phyloP scores from a whole-genome alignment of 2,113 vertebrate genomes.

The Irena cyanogastra region DNA sequence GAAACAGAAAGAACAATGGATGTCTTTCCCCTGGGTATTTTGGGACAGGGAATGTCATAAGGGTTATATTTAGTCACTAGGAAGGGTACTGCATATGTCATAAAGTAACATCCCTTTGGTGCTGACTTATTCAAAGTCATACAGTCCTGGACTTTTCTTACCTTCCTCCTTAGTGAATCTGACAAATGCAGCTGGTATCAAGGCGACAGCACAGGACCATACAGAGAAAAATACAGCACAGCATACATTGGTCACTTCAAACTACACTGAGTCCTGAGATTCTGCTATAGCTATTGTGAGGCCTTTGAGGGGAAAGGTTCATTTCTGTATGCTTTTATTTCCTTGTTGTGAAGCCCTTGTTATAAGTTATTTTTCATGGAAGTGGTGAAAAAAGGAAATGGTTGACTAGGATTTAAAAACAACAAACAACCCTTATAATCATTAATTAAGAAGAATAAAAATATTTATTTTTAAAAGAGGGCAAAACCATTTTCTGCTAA shows the following conservation, averaged over 20 bases:
- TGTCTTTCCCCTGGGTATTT: neutral
- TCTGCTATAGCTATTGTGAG: neutral
- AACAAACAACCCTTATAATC: neutral
- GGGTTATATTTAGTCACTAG: neutral
- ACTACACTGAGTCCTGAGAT: neutral
- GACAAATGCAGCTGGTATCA: neutral
- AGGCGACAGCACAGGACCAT: neutral
- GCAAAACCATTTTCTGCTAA: neutral
- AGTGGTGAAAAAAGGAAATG: neutral
- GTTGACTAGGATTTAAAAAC: neutral
- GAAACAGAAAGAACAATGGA: slow-evolving; percentile 25
- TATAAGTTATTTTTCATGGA: neutral
- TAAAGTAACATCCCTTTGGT: slow-evolving; percentile 1
- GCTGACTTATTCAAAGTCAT: slow-evolving; percentile 21
- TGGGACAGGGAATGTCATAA: neutral
- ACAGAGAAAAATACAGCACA: neutral
- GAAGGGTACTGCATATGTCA: neutral
- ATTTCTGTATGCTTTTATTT: neutral
- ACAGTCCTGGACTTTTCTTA: neutral
- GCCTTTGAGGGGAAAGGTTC: neutral
- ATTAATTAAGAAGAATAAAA: neutral
- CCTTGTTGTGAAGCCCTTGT: neutral
- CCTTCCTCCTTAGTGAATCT: neutral
- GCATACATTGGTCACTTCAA: neutral
- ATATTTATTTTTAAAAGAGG: neutral